A percentile compares a stretch with the other conserved stretches of the same genome.
phyloP scores from a whole-genome alignment of 1,140 invertebrate genomes.

The Gerris buenoi region DNA sequence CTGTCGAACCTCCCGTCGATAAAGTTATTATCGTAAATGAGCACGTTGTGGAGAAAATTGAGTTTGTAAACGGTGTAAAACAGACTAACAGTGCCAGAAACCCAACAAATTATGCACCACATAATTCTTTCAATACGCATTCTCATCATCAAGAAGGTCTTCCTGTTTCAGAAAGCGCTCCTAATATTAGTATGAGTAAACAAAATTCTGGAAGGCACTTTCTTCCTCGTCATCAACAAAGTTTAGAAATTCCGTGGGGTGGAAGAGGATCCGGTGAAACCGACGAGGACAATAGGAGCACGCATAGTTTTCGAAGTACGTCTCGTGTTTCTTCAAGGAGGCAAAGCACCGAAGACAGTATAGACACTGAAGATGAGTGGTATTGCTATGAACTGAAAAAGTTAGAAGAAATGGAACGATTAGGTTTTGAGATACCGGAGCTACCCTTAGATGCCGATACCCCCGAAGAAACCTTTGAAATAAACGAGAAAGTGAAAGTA shows the following conservation, averaged over 20 bases:
- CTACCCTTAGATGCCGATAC: conserved; percentile 27
- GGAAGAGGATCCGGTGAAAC: conserved; percentile 38
- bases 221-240: conserved; percentile 53
- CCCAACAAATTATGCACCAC: neutral
- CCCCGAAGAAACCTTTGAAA: conserved; percentile 34
- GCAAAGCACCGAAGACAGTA: conserved; percentile 82
- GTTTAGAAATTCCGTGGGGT: conserved; percentile 56
- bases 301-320: conserved; percentile 68
- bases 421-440: conserved; percentile 47
- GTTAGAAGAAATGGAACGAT: conserved; percentile 68
- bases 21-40: too few species aligned
- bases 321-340: conserved; percentile 71
- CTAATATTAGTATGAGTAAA: neutral
- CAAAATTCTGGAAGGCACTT: conserved; percentile 37
- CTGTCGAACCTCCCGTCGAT: conserved; percentile 8
- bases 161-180: neutral
- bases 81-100: too few species aligned
- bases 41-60: too few species aligned
- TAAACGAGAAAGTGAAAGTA: conserved; percentile 51
- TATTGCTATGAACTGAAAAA: conserved; percentile 77
- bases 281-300: conserved; percentile 68
- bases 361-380: conserved; percentile 86
- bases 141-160: conserved; percentile 4
- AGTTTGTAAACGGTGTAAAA: too few species aligned
- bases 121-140: neutral